Evolutionary conservation across 2,113 vertebrate species (phyloP).

Genomic region (Galeopterus variegatus): DNA sequence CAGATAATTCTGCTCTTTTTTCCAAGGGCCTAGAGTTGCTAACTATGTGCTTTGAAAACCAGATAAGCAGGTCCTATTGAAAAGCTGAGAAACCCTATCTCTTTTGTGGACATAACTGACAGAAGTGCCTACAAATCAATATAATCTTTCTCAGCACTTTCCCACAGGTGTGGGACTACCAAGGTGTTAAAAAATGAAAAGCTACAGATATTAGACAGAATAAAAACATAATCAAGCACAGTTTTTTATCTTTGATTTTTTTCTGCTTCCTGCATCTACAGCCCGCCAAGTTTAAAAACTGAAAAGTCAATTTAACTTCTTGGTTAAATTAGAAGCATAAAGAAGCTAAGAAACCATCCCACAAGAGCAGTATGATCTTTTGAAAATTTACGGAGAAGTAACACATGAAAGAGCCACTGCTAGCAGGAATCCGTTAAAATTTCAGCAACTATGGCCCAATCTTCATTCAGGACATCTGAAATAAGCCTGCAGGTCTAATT

Average conservation of each 20-base stretch:
- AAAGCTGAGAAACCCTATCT: neutral
- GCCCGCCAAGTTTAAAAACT: neutral
- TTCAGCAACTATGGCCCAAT: neutral
- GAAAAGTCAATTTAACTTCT: neutral
- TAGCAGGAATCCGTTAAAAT: neutral
- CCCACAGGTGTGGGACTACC: neutral
- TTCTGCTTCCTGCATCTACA: neutral
- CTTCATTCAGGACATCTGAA: neutral
- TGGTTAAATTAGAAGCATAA: neutral
- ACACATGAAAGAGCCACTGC: neutral
- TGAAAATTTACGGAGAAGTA: conserved; percentile 35
- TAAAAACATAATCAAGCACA: conserved; percentile 18
- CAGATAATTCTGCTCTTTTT: conserved; percentile 10
- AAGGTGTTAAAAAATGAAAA: conserved; percentile 13
- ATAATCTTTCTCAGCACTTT: neutral
- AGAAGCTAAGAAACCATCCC: neutral
- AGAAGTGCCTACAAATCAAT: neutral
- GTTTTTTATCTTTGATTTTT: conserved; percentile 19
- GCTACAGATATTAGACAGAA: neutral
- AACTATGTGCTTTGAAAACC: neutral
- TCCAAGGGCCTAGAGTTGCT: neutral
- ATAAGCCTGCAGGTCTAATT: neutral
- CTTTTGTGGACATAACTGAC: neutral
- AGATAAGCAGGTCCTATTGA: neutral
- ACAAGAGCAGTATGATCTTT: neutral